phyloP scores from a whole-genome alignment of 2,797 vertebrate genomes.

The Muraenolepis orangiensis region DNA sequence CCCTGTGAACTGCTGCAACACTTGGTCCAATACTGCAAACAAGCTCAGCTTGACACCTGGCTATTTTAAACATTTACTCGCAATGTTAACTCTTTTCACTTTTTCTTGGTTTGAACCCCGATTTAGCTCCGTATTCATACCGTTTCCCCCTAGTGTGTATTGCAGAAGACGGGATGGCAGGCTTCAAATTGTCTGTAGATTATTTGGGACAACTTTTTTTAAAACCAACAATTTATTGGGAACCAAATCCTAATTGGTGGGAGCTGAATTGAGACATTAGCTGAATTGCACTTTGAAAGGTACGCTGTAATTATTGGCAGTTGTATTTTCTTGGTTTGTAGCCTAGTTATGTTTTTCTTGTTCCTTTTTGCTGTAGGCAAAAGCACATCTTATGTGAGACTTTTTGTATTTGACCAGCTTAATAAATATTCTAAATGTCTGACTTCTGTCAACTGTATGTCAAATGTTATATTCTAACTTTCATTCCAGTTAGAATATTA shows the following conservation, averaged over 20 bases:
- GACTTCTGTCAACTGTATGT: conserved; percentile 18
- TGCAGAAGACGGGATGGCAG: conserved; percentile 48
- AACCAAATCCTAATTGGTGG: conserved; percentile 49
- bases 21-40: conserved; percentile 10
- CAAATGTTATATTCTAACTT: not conserved
- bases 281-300: conserved; percentile 69
- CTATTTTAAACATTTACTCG: not conserved
- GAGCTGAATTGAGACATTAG: conserved; percentile 57
- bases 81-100: not conserved
- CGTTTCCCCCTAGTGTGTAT: conserved; percentile 15
- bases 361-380: conserved; percentile 67
- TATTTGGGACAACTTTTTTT: conserved; percentile 34
- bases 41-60: not conserved
- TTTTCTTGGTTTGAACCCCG: not conserved
- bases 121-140: conserved; percentile 8
- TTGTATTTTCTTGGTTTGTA: conserved; percentile 72
- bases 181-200: conserved; percentile 43
- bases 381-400: conserved; percentile 76
- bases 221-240: conserved; percentile 41
- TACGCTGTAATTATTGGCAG: conserved; percentile 69
- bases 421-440: conserved; percentile 82
- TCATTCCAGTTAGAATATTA: not conserved
- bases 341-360: conserved; percentile 38
- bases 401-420: conserved; percentile 84
- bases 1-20: conserved; percentile 40